Conservation (phyloP, 2,888 invertebrate species). For the Monopis laevigella region DNA sequence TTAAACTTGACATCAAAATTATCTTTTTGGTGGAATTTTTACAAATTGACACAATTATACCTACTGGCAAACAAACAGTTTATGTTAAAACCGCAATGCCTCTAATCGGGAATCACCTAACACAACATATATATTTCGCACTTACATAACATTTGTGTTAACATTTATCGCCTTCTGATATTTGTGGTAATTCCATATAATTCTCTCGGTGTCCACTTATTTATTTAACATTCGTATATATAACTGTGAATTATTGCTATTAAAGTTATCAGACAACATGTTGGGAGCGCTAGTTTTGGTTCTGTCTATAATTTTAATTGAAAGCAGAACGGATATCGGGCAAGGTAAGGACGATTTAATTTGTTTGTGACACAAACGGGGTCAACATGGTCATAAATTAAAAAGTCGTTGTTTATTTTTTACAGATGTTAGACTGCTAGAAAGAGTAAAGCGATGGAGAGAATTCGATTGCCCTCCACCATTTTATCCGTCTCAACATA, state of each 20-base stretch:
- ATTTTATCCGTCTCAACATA: neutral
- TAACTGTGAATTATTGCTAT: slow-evolving; percentile 8
- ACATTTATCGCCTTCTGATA: slow-evolving; percentile 2
- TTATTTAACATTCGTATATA: slow-evolving; percentile 1
- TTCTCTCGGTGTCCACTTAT: neutral
- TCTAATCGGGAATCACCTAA: slow-evolving; percentile 7
- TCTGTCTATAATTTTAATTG: slow-evolving; percentile 21
- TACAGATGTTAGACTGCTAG: slow-evolving; percentile 29
- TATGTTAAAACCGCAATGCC: slow-evolving; percentile 1
- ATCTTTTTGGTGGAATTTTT: slow-evolving; percentile 3
- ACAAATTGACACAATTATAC: neutral
- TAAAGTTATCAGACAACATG: slow-evolving; percentile 27
- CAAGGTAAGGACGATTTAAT: slow-evolving; percentile 30
- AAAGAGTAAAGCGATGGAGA: slow-evolving; percentile 21
- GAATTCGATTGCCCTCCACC: slow-evolving; percentile 1
- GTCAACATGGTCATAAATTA: too few species aligned
- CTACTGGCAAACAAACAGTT: neutral
- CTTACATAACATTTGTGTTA: slow-evolving; percentile 4
- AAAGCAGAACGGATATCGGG: slow-evolving; percentile 24
- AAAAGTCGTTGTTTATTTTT: too few species aligned
- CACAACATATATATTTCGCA: slow-evolving; percentile 1
- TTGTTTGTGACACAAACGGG: too few species aligned
- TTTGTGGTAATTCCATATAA: slow-evolving; percentile 3
- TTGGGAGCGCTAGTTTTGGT: slow-evolving; percentile 32
- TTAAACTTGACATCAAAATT: neutral